These are phyloP conservation scores for Ochropleura leucogaster DNA, from an alignment of 2,888 invertebrate species.

Conservation along the genomic window DNA sequence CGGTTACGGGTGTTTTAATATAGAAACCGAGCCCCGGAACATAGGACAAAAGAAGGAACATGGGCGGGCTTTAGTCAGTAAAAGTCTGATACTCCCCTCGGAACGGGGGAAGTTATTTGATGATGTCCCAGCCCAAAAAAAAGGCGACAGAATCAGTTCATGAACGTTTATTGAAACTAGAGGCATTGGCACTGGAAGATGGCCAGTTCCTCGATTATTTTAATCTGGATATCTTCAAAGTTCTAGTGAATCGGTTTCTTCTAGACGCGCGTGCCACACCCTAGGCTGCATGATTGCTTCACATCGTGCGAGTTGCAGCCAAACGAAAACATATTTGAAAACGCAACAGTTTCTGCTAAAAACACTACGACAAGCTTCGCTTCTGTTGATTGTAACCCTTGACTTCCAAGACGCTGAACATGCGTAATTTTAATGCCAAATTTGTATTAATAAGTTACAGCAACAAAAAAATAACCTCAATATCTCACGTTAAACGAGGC, in stretches of 20 bases:
- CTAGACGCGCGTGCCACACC: neutral
- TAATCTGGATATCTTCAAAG: neutral
- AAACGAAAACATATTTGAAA: neutral
- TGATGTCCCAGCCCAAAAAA: too few species aligned
- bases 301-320: neutral
- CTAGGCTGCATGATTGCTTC: neutral
- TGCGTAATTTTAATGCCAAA: neutral
- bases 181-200: too few species aligned
- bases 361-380: neutral
- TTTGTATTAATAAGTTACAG: slow-evolving; percentile 1
- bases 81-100: too few species aligned
- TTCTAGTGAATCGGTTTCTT: neutral
- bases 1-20: too few species aligned
- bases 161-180: neutral
- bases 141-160: neutral
- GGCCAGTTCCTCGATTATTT: neutral
- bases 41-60: too few species aligned
- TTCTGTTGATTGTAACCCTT: neutral
- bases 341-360: neutral
- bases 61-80: too few species aligned
- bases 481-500: slow-evolving; percentile 52
- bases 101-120: too few species aligned
- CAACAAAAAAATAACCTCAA: slow-evolving; percentile 45
- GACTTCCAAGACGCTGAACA: neutral
- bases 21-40: too few species aligned